Percentiles rank a stretch among this genome's conserved stretches.
phyloP scores from a whole-genome alignment of 2,888 invertebrate species.

The Empis stercorea region DNA sequence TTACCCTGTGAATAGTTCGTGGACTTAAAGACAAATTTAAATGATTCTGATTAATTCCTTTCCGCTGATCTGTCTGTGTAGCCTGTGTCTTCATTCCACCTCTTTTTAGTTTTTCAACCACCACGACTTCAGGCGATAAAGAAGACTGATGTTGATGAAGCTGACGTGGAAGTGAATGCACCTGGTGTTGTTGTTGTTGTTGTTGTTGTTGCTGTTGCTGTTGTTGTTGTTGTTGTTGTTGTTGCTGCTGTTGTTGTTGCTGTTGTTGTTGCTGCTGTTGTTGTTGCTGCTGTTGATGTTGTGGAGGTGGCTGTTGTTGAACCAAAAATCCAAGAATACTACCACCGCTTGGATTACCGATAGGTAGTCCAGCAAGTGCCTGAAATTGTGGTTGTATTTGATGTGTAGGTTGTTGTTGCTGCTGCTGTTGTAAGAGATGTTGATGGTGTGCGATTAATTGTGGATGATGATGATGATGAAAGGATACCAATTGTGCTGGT shows the following conservation, averaged over 20 bases:
- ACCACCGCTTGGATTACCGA: background rate
- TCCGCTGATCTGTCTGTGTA: constrained; percentile 81
- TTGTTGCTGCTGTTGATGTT: constrained; percentile 18
- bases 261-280: constrained; percentile 17
- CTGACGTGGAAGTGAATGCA: constrained; percentile 8
- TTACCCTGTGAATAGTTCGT: constrained; percentile 64
- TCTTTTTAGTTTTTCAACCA: constrained; percentile 66
- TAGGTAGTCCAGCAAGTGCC: background rate
- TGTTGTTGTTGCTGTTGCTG: constrained; percentile 13
- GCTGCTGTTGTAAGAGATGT: background rate
- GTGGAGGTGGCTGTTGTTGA: constrained; percentile 10
- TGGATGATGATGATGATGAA: constrained; percentile 2
- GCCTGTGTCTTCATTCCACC: constrained; percentile 84
- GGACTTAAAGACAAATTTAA: constrained; percentile 56
- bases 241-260: constrained; percentile 19
- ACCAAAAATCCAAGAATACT: background rate
- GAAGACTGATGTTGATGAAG: constrained; percentile 18
- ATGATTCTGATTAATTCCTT: constrained; percentile 55
- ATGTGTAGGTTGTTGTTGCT: constrained; percentile 9
- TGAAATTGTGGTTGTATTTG: constrained; percentile 2
- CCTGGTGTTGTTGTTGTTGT: constrained; percentile 16
- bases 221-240: constrained; percentile 16
- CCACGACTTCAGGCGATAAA: constrained; percentile 28
- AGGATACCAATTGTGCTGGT: constrained; percentile 3
- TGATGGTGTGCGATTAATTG: constrained; percentile 2